These are phyloP conservation scores for Oikopleura dioica DNA, from an alignment of 23 tunicate species.

Conservation along the genomic window DNA sequence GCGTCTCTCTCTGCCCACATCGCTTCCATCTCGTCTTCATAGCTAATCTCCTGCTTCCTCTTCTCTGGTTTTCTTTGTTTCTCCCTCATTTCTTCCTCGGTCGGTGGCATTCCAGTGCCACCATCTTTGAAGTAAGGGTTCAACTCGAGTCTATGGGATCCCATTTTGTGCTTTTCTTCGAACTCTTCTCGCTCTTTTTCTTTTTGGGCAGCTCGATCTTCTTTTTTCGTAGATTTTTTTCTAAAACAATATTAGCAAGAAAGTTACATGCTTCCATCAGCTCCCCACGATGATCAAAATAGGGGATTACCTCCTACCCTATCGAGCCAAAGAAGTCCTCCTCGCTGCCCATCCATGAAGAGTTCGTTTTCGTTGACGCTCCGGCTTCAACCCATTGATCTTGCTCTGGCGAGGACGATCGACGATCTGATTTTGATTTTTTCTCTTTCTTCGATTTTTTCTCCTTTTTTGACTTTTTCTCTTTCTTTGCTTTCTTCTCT, in stretches of 20 bases:
- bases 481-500: slow-evolving; percentile 19
- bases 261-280: too few species aligned
- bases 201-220: background rate
- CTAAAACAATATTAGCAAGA: too few species aligned
- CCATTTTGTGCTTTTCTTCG: slow-evolving; percentile 68
- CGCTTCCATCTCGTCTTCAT: background rate
- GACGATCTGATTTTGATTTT: background rate
- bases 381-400: background rate
- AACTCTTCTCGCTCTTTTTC: slow-evolving; percentile 20
- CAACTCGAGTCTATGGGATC: slow-evolving; percentile 40
- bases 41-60: background rate
- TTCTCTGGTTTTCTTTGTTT: slow-evolving; percentile 9
- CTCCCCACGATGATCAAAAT: too few species aligned
- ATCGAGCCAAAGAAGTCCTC: background rate
- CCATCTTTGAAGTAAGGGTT: slow-evolving; percentile 66
- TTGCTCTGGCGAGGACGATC: background rate
- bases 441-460: slow-evolving; percentile 16
- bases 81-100: background rate
- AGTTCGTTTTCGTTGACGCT: background rate
- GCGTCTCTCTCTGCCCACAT: background rate
- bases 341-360: background rate
- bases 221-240: slow-evolving; percentile 4
- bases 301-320: too few species aligned
- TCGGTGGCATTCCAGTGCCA: slow-evolving; percentile 36
- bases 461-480: slow-evolving; percentile 20